Evolutionary conservation across 1,140 invertebrate species (phyloP).

Genomic region (Helicoverpa zea): DNA sequence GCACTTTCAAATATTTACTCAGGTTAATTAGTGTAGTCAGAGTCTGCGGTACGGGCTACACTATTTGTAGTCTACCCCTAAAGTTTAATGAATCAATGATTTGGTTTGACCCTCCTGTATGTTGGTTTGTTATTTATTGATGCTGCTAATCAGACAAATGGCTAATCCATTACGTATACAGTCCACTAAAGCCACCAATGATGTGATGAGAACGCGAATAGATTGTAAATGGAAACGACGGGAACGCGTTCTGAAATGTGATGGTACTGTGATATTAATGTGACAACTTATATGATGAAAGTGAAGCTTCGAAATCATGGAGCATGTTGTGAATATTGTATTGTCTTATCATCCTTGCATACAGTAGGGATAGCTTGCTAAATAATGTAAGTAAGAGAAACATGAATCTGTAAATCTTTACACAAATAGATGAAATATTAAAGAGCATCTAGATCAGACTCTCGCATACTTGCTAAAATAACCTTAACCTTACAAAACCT

Average conservation of each 20-base stretch:
- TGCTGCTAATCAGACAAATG: conserved; percentile 84
- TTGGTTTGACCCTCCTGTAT: conserved; percentile 70
- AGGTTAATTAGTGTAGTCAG: conserved; percentile 75
- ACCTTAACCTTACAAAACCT: no score
- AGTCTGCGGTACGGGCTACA: conserved; percentile 56
- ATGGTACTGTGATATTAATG: neutral
- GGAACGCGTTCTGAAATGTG: conserved; percentile 53
- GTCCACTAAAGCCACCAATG: conserved; percentile 62
- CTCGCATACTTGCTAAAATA: no score
- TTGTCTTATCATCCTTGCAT: no score
- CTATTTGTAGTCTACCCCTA: conserved; percentile 65
- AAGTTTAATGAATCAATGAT: conserved; percentile 83
- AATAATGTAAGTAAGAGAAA: no score
- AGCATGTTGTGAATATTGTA: no score
- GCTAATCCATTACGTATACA: conserved; percentile 82
- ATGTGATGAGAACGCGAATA: conserved; percentile 69
- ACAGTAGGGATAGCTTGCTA: no score
- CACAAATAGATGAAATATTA: no score
- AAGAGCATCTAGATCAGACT: no score
- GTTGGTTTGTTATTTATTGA: conserved; percentile 82
- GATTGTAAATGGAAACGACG: conserved; percentile 74
- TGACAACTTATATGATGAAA: neutral
- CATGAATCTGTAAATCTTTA: no score
- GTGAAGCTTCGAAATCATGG: no score
- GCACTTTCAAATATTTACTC: conserved; percentile 67